A percentile compares a stretch with the other conserved stretches of the same genome.
phyloP scores from a whole-genome alignment of 2,888 invertebrate species.

The Acleris laterana region DNA sequence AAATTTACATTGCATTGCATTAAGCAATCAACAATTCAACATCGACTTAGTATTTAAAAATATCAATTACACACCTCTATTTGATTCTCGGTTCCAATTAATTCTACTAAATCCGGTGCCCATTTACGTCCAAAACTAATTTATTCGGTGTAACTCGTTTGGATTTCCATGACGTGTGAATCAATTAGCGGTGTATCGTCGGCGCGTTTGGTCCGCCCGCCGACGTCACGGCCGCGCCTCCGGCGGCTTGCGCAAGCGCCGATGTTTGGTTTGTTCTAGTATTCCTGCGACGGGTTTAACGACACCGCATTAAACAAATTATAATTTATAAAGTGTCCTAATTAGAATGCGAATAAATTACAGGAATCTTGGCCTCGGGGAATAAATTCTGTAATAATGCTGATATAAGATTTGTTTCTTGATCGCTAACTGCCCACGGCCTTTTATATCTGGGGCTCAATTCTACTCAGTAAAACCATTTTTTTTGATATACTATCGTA shows the following conservation, averaged over 20 bases:
- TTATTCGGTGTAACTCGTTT: constrained; percentile 18
- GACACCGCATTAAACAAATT: constrained; percentile 6
- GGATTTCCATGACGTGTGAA: constrained; percentile 27
- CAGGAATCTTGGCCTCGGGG: not conserved
- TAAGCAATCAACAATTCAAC: too few relatives aligned
- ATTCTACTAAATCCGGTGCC: constrained; percentile 9
- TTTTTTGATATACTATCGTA: too few relatives aligned
- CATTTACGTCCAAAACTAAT: constrained; percentile 27
- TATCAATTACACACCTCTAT: constrained; percentile 1
- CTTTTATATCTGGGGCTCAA: not conserved
- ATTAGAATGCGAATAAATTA: constrained; percentile 18
- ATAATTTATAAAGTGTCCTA: not conserved
- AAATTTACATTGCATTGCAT: too few relatives aligned
- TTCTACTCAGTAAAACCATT: too few relatives aligned
- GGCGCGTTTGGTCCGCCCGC: constrained; percentile 9
- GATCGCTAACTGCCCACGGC: not conserved
- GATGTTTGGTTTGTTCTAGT: not conserved
- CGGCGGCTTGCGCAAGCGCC: constrained; percentile 12
- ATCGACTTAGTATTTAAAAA: too few relatives aligned
- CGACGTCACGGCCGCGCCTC: constrained; percentile 37
- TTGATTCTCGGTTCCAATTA: constrained; percentile 6
- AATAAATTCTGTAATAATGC: not conserved
- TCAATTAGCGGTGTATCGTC: constrained; percentile 1
- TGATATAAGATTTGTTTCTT: not conserved
- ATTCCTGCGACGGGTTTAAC: constrained; percentile 1